A percentile compares a stretch with the other conserved stretches of the same genome.
Evolutionary conservation across 2,888 invertebrate species (phyloP).

Genomic region (Drosophila setosimentum): DNA sequence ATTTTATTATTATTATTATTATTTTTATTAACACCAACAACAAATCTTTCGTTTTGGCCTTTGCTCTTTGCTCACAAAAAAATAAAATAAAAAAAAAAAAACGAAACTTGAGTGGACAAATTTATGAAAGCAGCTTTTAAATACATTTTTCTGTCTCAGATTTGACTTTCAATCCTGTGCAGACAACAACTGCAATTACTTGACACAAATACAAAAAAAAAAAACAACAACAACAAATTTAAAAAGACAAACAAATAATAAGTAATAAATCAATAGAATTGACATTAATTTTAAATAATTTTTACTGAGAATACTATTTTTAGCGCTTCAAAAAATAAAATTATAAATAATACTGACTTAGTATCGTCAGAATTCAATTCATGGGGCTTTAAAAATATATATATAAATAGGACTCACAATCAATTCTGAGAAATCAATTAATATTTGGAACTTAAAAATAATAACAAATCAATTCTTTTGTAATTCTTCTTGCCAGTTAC

Average conservation of each 20-base stretch:
- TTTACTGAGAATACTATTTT: not conserved
- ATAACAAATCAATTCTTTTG: not conserved
- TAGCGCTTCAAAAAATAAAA: not conserved
- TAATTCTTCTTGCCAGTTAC: too few relatives aligned
- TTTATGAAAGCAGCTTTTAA: not conserved
- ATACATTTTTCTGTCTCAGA: not conserved
- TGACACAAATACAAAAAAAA: too few relatives aligned
- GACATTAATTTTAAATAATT: not conserved
- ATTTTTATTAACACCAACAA: conserved; percentile 52
- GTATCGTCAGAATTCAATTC: not conserved
- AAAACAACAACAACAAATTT: not conserved
- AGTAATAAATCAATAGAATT: not conserved
- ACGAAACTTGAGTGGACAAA: not conserved
- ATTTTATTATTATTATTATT: conserved; percentile 48
- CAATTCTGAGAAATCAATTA: not conserved
- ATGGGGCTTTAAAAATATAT: not conserved
- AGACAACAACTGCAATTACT: not conserved
- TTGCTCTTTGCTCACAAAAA: not conserved
- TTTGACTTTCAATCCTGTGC: not conserved
- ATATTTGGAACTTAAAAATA: not conserved
- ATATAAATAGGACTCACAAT: not conserved
- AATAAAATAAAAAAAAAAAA: not conserved
- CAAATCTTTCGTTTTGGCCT: conserved; percentile 15
- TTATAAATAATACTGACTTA: not conserved
- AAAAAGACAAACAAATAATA: not conserved